A percentile compares a stretch with the other conserved stretches of the same genome.
These are phyloP conservation scores for Mormoops blainvillei DNA, from an alignment of 2,113 vertebrate genomes.

Conservation along the genomic window DNA sequence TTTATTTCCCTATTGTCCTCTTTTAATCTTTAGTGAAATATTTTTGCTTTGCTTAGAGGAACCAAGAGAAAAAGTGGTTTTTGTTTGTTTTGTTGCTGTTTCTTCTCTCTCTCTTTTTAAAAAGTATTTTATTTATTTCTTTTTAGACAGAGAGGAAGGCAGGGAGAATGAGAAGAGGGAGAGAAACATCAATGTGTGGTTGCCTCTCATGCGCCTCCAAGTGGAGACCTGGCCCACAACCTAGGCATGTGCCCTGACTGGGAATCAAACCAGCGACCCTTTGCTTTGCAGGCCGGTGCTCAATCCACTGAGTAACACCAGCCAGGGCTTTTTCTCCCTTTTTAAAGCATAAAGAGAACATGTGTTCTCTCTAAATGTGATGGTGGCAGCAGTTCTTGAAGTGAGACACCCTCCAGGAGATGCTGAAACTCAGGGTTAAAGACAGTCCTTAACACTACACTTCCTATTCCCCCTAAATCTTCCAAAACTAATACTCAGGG, in stretches of 20 bases:
- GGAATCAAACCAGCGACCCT: no score
- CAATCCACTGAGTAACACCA: no score
- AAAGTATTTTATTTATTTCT: no score
- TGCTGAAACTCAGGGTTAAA: neutral
- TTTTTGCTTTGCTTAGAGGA: constrained; percentile 13
- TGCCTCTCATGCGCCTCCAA: no score
- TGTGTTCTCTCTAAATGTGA: neutral
- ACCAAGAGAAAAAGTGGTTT: neutral
- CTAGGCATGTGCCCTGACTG: no score
- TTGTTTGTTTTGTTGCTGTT: neutral
- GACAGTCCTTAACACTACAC: neutral
- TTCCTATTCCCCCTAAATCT: neutral
- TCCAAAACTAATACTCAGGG: neutral
- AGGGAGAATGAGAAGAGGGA: no score
- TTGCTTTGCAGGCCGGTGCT: no score
- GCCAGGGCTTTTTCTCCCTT: no score
- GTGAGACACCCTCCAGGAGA: neutral
- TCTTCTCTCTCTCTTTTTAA: no score
- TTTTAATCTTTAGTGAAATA: neutral
- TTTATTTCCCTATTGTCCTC: neutral
- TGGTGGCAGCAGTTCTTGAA: neutral
- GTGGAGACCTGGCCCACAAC: no score
- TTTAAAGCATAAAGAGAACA: neutral
- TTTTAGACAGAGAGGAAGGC: no score
- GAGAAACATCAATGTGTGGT: no score